Evolutionary conservation across 30 jellyfish, hydroid and myxozoan species (phyloP).

Genomic region (Mastigias papua): DNA sequence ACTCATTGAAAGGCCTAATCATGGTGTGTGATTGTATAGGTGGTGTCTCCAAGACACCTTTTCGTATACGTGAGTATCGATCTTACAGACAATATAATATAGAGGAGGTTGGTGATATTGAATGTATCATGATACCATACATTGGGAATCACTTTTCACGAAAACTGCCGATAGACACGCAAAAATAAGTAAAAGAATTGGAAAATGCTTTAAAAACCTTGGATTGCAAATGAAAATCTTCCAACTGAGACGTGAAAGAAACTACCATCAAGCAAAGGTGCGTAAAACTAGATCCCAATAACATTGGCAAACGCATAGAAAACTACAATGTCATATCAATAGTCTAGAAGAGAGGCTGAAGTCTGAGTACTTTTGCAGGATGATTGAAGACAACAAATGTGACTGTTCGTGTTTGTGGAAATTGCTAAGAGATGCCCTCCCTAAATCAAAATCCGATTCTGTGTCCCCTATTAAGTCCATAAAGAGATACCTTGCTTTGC

Average conservation of each 20-base stretch:
- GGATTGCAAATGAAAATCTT: constrained; percentile 78
- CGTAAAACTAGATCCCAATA: constrained; percentile 77
- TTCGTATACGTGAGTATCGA: constrained; percentile 62
- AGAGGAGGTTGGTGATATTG: constrained; percentile 64
- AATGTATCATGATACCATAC: constrained; percentile 76
- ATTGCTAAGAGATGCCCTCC: constrained; percentile 69
- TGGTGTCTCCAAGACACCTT: constrained; percentile 77
- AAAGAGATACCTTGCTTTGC: constrained; percentile 42
- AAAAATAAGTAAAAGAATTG: constrained; percentile 60
- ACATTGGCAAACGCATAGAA: constrained; percentile 83
- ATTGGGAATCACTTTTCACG: constrained; percentile 79
- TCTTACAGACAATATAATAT: constrained; percentile 65
- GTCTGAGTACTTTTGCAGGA: constrained; percentile 68
- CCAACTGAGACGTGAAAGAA: constrained; percentile 80
- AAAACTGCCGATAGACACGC: constrained; percentile 81
- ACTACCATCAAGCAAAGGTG: constrained; percentile 82
- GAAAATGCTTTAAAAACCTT: constrained; percentile 72
- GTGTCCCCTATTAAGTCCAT: constrained; percentile 43
- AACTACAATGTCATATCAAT: constrained; percentile 64
- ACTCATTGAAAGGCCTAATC: no score
- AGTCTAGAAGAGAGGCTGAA: constrained; percentile 66
- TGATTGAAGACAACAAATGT: constrained; percentile 65
- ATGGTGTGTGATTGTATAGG: constrained; percentile 74
- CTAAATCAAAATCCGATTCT: constrained; percentile 53
- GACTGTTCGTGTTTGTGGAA: constrained; percentile 75